These are phyloP conservation scores for Plutomurus gul DNA, from an alignment of 1,140 invertebrate species.

Conservation along the genomic window DNA sequence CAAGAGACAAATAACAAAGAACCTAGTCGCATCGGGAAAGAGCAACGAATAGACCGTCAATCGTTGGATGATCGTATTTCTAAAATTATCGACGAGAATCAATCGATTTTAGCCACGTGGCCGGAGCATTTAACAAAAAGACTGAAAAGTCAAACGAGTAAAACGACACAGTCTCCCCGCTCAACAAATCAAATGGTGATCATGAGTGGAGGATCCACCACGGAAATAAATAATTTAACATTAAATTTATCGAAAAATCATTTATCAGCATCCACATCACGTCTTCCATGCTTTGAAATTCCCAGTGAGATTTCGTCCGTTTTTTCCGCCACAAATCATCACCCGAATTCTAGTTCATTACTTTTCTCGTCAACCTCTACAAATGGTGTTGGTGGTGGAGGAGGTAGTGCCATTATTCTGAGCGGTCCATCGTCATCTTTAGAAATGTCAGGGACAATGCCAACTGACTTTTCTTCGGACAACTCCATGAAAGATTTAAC, in stretches of 20 bases:
- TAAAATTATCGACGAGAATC: conserved; percentile 52
- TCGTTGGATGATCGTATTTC: conserved; percentile 52
- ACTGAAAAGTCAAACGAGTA: conserved; percentile 42
- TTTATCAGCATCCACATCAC: neutral
- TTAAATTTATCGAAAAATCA: neutral
- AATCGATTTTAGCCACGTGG: conserved; percentile 50
- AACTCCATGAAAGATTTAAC: neutral
- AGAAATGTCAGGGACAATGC: neutral
- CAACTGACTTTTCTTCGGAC: neutral
- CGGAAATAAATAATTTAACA: neutral
- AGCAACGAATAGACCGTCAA: conserved; percentile 43
- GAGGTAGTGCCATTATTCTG: too few relatives aligned
- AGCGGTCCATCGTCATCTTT: neutral
- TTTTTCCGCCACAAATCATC: neutral
- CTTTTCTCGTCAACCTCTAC: neutral
- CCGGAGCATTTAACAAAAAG: conserved; percentile 48
- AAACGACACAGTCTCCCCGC: neutral
- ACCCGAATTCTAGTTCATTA: neutral
- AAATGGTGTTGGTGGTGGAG: too few relatives aligned
- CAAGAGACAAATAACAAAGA: neutral
- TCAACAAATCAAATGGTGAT: conserved; percentile 11
- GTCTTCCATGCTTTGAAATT: conserved; percentile 15
- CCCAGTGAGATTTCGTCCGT: neutral
- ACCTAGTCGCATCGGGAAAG: conserved; percentile 15
- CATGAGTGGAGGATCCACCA: conserved; percentile 4